Conservation (phyloP, 1,140 invertebrate genomes). For the Rhopalosiphum padi region DNA sequence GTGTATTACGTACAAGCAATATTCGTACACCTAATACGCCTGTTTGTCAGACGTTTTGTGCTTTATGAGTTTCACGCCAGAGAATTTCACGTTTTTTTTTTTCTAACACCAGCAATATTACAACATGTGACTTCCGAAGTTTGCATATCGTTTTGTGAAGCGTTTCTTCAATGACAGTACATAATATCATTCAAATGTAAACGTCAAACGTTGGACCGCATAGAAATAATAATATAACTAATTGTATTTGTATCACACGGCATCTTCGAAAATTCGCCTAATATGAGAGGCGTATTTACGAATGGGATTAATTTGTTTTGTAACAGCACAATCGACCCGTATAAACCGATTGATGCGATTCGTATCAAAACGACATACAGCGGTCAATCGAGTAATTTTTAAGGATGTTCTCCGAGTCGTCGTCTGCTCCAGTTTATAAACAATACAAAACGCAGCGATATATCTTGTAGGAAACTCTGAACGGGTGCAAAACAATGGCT, state of each 20-base stretch:
- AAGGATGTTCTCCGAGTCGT: not conserved
- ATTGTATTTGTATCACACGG: not conserved
- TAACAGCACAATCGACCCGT: not conserved
- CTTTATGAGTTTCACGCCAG: not conserved
- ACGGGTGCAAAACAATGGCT: slow-evolving; percentile 13
- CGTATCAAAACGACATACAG: not conserved
- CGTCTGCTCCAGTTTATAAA: not conserved
- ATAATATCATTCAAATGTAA: too few relatives aligned
- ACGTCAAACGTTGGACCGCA: too few relatives aligned
- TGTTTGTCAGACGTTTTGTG: not conserved
- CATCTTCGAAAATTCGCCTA: not conserved
- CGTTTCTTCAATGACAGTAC: too few relatives aligned
- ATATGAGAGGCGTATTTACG: not conserved
- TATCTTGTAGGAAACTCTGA: not conserved
- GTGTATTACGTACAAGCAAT: not conserved
- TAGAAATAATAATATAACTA: not conserved
- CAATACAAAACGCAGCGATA: not conserved
- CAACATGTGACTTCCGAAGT: not conserved
- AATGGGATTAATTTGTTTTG: not conserved
- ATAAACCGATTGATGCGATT: not conserved
- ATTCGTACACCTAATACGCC: not conserved
- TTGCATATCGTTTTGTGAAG: too few relatives aligned
- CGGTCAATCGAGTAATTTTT: not conserved
- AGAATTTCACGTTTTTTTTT: too few relatives aligned
- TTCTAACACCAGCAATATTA: not conserved